These are phyloP conservation scores for Dioctria linearis DNA, from an alignment of 2,888 invertebrate species.

Conservation along the genomic window DNA sequence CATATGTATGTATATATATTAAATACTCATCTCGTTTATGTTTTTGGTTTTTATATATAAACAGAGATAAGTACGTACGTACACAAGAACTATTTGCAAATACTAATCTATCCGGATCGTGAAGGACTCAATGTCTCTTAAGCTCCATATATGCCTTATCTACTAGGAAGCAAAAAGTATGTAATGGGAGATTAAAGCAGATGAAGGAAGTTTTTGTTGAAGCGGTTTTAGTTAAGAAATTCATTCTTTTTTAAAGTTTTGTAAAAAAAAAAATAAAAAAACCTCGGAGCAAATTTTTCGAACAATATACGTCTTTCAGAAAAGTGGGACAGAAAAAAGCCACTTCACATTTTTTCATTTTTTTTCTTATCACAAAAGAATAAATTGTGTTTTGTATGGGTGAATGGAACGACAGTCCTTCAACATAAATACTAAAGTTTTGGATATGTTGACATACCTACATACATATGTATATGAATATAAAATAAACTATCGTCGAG, in stretches of 20 bases:
- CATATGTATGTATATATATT: no score
- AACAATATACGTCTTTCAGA: conserved; percentile 30
- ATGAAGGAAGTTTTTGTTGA: conserved; percentile 4
- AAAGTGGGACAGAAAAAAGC: conserved; percentile 39
- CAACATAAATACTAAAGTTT: no score
- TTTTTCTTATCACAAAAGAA: conserved; percentile 26
- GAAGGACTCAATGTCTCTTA: conserved; percentile 28
- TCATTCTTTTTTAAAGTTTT: conserved; percentile 15
- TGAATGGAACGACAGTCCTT: conserved; percentile 25
- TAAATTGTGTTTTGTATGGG: conserved; percentile 28
- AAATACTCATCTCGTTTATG: not conserved
- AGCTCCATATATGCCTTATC: conserved; percentile 16
- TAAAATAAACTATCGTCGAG: no score
- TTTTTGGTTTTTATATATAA: not conserved
- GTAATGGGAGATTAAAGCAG: conserved; percentile 13
- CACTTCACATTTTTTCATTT: conserved; percentile 23
- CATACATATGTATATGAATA: no score
- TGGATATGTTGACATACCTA: no score
- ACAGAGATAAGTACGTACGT: not conserved
- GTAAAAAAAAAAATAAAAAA: not conserved
- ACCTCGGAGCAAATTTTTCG: conserved; percentile 29
- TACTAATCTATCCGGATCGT: conserved; percentile 27
- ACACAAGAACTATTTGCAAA: conserved; percentile 4
- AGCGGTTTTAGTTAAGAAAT: conserved; percentile 24
- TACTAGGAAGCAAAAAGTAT: not conserved